Evolutionary conservation across 2,113 vertebrate species (phyloP).

Genomic region (Rousettus leschenaultii): DNA sequence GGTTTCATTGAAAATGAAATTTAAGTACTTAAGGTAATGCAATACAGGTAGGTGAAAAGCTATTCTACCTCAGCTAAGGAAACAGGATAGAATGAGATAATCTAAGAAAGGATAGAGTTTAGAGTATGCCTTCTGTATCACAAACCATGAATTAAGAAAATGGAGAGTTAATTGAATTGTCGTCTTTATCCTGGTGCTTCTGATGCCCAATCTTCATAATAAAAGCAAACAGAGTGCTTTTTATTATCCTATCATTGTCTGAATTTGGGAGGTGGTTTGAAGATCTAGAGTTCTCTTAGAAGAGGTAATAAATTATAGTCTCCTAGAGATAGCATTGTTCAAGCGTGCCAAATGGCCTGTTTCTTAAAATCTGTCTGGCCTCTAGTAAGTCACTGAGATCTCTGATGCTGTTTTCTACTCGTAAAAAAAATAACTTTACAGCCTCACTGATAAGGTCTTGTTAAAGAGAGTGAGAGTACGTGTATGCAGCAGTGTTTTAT

Average conservation of each 20-base stretch:
- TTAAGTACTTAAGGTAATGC: slow-evolving; percentile 84
- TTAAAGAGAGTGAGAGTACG: not conserved
- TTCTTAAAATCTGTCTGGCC: not conserved
- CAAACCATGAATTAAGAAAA: slow-evolving; percentile 41
- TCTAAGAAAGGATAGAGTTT: slow-evolving; percentile 45
- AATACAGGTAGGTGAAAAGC: slow-evolving; percentile 77
- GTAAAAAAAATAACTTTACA: not conserved
- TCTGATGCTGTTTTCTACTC: not conserved
- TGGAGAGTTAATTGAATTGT: slow-evolving; percentile 32
- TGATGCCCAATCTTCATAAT: not conserved
- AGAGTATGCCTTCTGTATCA: slow-evolving; percentile 25
- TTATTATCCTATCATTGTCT: not conserved
- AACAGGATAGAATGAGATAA: slow-evolving; percentile 56
- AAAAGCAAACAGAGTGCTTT: not conserved
- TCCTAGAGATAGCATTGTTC: not conserved
- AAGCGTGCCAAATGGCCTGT: not conserved
- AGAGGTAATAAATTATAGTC: not conserved
- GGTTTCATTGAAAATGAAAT: slow-evolving; percentile 84
- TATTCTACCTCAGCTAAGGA: slow-evolving; percentile 65
- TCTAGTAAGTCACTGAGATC: not conserved
- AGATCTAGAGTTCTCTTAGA: not conserved
- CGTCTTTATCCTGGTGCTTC: not conserved
- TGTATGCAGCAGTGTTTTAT: not conserved
- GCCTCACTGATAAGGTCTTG: not conserved
- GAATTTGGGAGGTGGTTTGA: not conserved